These are phyloP conservation scores for Aphelinus atriplicis DNA, from an alignment of 1,140 invertebrate species.

Conservation along the genomic window DNA sequence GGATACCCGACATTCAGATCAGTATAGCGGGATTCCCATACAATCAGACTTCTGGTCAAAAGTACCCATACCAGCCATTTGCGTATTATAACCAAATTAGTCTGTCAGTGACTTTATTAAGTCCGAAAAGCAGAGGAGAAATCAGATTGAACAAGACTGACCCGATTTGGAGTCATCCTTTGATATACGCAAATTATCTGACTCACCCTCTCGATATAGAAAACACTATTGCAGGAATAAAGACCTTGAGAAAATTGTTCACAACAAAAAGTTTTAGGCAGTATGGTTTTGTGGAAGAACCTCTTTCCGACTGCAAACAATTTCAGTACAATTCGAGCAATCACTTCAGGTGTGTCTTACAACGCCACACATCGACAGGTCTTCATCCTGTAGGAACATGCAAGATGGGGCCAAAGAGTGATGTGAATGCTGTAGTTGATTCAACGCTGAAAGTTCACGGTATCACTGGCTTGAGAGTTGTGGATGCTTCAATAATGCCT, in stretches of 20 bases:
- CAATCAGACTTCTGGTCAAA: no score
- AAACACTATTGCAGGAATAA: constrained; percentile 68
- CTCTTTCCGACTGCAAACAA: constrained; percentile 73
- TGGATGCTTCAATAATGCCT: constrained; percentile 1
- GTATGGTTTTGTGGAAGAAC: constrained; percentile 69
- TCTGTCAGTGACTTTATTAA: constrained; percentile 70
- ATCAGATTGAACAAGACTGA: constrained; percentile 75
- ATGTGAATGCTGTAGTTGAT: constrained; percentile 45
- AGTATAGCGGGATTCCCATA: no score
- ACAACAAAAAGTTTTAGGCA: constrained; percentile 69
- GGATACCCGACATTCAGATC: no score
- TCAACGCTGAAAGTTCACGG: constrained; percentile 10
- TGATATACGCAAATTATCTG: constrained; percentile 83
- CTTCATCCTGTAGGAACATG: constrained; percentile 50
- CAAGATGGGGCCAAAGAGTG: constrained; percentile 66
- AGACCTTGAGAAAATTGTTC: constrained; percentile 68
- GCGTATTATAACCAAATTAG: constrained; percentile 7
- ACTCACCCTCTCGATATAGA: constrained; percentile 70
- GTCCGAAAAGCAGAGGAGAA: constrained; percentile 77
- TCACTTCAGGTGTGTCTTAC: constrained; percentile 66
- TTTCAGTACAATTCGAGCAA: constrained; percentile 51
- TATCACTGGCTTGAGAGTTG: constrained; percentile 43
- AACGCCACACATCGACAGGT: constrained; percentile 54
- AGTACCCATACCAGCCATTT: no score
- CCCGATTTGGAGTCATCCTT: constrained; percentile 74